phyloP scores from a whole-genome alignment of 2,797 vertebrate genomes.

The Typhlichthys eigenmanni region DNA sequence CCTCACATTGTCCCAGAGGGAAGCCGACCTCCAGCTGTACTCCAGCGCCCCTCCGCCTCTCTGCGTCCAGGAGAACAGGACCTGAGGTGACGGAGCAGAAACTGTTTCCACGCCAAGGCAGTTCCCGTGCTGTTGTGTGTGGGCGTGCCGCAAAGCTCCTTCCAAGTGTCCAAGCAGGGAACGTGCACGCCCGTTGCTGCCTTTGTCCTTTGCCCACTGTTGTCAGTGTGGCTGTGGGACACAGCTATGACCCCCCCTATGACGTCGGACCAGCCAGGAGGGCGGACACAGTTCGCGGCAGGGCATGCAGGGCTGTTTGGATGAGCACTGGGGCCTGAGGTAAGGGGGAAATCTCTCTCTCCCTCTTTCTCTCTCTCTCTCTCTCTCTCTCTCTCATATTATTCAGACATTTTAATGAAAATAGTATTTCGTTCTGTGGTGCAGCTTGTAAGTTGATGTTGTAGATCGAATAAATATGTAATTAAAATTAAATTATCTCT shows the following conservation, averaged over 20 bases:
- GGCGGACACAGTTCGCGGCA: conserved; percentile 43
- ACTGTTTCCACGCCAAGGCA: conserved; percentile 24
- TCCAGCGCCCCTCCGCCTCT: conserved; percentile 35
- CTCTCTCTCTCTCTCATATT: neutral
- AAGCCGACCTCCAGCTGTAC: conserved; percentile 68
- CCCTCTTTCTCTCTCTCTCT: conserved; percentile 5
- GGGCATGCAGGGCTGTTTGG: conserved; percentile 49
- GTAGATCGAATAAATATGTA: no score
- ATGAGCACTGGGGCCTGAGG: conserved; percentile 42
- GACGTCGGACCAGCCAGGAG: conserved; percentile 26
- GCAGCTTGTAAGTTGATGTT: no score
- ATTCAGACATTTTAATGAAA: no score
- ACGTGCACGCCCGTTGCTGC: neutral
- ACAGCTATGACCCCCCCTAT: conserved; percentile 57
- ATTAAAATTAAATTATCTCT: neutral
- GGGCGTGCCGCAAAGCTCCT: conserved; percentile 20
- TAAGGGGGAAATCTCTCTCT: conserved; percentile 28
- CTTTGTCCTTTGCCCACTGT: conserved; percentile 24
- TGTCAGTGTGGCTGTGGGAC: conserved; percentile 44
- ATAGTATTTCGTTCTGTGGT: no score
- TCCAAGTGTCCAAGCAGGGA: conserved; percentile 24
- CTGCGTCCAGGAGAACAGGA: conserved; percentile 29
- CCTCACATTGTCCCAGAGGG: conserved; percentile 80
- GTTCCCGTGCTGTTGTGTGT: conserved; percentile 1
- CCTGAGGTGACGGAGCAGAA: conserved; percentile 32